Percentiles rank a stretch among this genome's conserved stretches.
Conservation (phyloP, 1,140 invertebrate species). For the Drosophila arawakana region DNA sequence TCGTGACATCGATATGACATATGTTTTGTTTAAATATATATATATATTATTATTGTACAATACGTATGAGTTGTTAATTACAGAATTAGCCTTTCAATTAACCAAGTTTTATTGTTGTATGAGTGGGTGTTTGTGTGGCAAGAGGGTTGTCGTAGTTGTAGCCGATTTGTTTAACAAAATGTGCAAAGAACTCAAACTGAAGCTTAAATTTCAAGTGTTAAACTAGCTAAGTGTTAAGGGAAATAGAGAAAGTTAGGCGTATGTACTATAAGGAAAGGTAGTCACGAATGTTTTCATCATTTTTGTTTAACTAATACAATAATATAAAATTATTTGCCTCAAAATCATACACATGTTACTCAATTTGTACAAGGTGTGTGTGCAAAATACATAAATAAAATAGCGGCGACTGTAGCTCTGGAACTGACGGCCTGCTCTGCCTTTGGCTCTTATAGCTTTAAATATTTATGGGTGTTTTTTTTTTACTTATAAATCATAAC, state of each 20-base stretch:
- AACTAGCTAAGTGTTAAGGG: background rate
- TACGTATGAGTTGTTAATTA: constrained; percentile 69
- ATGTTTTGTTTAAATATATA: constrained; percentile 29
- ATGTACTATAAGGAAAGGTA: background rate
- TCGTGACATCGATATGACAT: constrained; percentile 41
- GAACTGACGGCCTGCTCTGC: constrained; percentile 35
- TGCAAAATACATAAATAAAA: constrained; percentile 40
- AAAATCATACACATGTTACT: background rate
- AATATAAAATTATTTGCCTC: constrained; percentile 13
- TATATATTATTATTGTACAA: constrained; percentile 46
- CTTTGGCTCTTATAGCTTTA: constrained; percentile 27
- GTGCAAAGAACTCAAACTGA: background rate
- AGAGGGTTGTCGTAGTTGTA: background rate
- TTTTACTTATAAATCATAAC: background rate
- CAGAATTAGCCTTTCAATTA: constrained; percentile 65
- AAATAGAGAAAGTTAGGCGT: background rate
- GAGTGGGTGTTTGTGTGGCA: constrained; percentile 13
- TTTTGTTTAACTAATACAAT: constrained; percentile 12
- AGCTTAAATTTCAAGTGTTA: background rate
- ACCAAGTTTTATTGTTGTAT: constrained; percentile 55
- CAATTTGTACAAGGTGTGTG: constrained; percentile 24
- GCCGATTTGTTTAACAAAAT: background rate
- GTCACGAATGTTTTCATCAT: background rate
- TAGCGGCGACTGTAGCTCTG: constrained; percentile 26
- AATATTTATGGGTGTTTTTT: background rate